These are phyloP conservation scores for Pangasius larnaudii DNA, from an alignment of 2,797 vertebrate species.

Conservation along the genomic window DNA sequence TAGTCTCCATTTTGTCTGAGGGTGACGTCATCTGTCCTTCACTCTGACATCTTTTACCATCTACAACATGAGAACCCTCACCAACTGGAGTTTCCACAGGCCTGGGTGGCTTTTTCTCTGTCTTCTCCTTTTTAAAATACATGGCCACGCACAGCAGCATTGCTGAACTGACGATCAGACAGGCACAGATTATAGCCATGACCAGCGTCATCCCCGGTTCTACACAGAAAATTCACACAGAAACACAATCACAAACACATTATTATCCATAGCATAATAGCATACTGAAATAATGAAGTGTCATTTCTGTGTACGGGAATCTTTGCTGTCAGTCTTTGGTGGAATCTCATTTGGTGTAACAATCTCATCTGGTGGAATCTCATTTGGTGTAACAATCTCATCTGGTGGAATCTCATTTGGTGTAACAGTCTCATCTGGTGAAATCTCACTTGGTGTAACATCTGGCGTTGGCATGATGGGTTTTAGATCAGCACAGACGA, in stretches of 20 bases:
- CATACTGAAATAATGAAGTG: not conserved
- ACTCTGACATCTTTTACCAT: not conserved
- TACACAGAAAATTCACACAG: slow-evolving; percentile 16
- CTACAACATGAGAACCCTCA: slow-evolving; percentile 8
- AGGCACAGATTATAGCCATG: slow-evolving; percentile 17
- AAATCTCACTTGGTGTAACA: not conserved
- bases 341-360: not conserved
- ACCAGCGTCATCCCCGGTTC: not conserved
- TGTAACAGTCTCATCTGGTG: not conserved
- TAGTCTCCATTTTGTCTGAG: not conserved
- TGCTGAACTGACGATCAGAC: not conserved
- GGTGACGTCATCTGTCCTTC: not conserved
- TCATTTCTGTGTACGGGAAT: not conserved
- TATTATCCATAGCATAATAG: not conserved
- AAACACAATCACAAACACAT: not conserved
- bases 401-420: not conserved
- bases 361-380: too few species aligned
- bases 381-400: too few species aligned
- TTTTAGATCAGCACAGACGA: slow-evolving; percentile 31
- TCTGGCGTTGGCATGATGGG: not conserved
- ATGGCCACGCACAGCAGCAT: not conserved
- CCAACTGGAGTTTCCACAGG: slow-evolving; percentile 14
- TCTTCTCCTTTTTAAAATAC: slow-evolving; percentile 28
- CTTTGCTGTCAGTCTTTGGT: not conserved
- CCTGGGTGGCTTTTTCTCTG: not conserved